Percentiles rank a stretch among this genome's conserved stretches.
Conservation (phyloP, 2,888 invertebrate species). For the Rotaria socialis region DNA sequence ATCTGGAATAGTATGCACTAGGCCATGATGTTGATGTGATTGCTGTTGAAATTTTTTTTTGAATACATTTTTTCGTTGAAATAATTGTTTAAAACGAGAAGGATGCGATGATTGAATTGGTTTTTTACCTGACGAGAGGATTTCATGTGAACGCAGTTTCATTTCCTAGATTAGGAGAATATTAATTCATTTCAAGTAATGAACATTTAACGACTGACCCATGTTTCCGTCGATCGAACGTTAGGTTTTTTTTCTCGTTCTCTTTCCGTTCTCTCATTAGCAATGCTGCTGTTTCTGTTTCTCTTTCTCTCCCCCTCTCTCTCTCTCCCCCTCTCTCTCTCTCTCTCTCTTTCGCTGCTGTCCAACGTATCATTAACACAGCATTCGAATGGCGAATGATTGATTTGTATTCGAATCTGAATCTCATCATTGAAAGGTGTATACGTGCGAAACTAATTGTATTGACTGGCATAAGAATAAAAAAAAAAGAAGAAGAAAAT, state of each 20-base stretch:
- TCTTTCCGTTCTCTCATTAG: slow-evolving; percentile 15
- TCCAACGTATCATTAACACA: slow-evolving; percentile 27
- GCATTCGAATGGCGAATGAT: slow-evolving; percentile 11
- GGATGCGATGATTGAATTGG: not conserved
- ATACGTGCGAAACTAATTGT: slow-evolving; percentile 27
- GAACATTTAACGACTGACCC: slow-evolving; percentile 14
- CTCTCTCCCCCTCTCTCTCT: not conserved
- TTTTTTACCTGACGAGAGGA: not conserved
- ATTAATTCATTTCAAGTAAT: slow-evolving; percentile 29
- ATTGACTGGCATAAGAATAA: not conserved
- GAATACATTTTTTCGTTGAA: slow-evolving; percentile 1
- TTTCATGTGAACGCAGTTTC: slow-evolving; percentile 35
- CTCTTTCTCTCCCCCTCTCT: not conserved
- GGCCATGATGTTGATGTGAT: not conserved
- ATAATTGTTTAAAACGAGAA: slow-evolving; percentile 5
- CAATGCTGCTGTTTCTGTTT: not conserved
- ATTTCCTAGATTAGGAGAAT: not conserved
- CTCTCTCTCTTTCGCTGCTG: not conserved
- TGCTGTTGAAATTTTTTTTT: slow-evolving; percentile 24
- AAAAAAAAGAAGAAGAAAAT: not conserved
- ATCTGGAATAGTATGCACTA: not conserved
- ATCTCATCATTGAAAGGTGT: slow-evolving; percentile 27
- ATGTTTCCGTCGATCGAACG: slow-evolving; percentile 21
- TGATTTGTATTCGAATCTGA: not conserved
- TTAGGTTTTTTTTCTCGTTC: not conserved